Conservation (phyloP, 2,113 vertebrate genomes). For the Thalassoma bifasciatum region DNA sequence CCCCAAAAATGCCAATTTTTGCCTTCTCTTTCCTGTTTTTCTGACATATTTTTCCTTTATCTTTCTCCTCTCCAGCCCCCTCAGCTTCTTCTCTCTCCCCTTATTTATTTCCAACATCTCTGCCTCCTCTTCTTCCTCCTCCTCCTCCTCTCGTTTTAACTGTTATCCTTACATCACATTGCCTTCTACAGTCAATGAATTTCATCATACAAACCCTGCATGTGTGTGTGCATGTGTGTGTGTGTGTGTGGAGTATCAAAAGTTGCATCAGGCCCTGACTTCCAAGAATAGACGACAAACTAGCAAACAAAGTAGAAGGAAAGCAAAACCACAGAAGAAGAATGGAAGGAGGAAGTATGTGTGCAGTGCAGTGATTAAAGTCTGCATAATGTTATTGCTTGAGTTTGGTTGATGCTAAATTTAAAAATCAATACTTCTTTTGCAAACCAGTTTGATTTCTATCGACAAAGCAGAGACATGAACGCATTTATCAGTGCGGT, state of each 20-base stretch:
- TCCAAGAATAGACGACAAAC: conserved; percentile 55
- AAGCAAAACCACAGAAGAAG: not conserved
- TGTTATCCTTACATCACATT: conserved; percentile 46
- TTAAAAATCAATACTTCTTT: not conserved
- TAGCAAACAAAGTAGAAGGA: conserved; percentile 20
- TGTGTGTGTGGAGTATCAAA: conserved; percentile 8
- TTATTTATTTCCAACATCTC: not conserved
- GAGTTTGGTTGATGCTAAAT: not conserved
- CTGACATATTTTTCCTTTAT: not conserved
- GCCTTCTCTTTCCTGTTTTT: not conserved
- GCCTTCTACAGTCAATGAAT: conserved; percentile 65
- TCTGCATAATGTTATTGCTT: not conserved
- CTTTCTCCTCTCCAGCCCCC: not conserved
- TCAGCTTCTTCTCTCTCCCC: not conserved
- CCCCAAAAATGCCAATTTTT: no score
- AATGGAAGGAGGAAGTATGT: not conserved
- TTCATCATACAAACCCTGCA: conserved; percentile 46
- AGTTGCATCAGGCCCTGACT: conserved; percentile 48
- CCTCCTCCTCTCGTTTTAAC: not conserved
- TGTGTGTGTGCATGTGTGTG: not conserved
- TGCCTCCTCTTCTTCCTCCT: not conserved
- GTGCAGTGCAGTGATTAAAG: no score
- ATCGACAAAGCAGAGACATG: not conserved
- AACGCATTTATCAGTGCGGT: not conserved
- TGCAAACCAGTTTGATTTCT: not conserved